Percentiles rank a stretch among this genome's conserved stretches.
phyloP scores from a whole-genome alignment of 2,113 vertebrate species.

The Lagopus leucura region DNA sequence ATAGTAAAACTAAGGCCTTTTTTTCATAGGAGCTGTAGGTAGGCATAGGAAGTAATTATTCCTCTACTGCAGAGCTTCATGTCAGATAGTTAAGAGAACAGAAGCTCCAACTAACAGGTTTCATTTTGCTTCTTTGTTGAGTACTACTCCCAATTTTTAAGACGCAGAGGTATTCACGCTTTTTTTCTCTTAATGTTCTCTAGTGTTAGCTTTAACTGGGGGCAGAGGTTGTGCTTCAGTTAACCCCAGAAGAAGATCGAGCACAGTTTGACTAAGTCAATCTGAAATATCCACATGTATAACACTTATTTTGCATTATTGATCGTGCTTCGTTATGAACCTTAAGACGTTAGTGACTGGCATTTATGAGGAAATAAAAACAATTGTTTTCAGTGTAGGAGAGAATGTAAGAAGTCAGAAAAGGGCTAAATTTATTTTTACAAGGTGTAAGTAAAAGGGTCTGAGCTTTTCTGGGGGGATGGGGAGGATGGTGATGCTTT shows the following conservation, averaged over 20 bases:
- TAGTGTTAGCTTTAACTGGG: neutral
- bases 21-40: neutral
- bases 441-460: neutral
- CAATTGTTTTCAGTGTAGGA: neutral
- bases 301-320: neutral
- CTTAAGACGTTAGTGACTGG: neutral
- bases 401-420: neutral
- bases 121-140: neutral
- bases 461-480: neutral
- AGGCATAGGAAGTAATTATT: neutral
- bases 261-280: neutral
- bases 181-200: neutral
- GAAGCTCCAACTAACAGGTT: neutral
- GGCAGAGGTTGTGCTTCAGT: neutral
- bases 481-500: neutral
- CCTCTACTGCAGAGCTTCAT: neutral
- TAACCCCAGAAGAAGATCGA: neutral
- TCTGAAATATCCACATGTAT: neutral
- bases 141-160: neutral
- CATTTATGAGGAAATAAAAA: neutral
- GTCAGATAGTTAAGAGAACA: neutral
- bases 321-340: neutral
- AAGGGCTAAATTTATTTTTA: neutral
- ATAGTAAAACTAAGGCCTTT: neutral
- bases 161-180: neutral